Percentiles rank a stretch among this genome's conserved stretches.
These are phyloP conservation scores for Eristalis tenax DNA, from an alignment of 2,888 invertebrate genomes.

Conservation along the genomic window DNA sequence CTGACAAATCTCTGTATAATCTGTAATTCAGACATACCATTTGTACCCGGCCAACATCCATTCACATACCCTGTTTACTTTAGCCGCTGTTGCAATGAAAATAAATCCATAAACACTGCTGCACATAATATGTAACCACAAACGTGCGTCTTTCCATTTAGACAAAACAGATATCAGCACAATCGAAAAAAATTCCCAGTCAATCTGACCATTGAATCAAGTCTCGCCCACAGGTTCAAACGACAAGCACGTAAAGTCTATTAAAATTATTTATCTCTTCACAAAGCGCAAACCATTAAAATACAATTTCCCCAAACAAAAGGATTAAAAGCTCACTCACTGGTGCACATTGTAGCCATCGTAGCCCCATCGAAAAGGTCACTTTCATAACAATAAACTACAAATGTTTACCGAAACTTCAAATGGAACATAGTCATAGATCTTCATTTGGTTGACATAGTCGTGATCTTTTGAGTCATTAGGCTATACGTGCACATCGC, in stretches of 20 bases:
- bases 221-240: not conserved
- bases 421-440: conserved; percentile 55
- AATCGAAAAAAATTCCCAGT: not conserved
- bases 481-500: conserved; percentile 63
- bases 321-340: conserved; percentile 43
- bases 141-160: not conserved
- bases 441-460: conserved; percentile 66
- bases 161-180: not conserved
- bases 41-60: too few relatives aligned
- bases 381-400: conserved; percentile 40
- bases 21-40: too few relatives aligned
- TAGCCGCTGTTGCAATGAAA: too few relatives aligned
- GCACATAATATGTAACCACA: not conserved
- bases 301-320: conserved; percentile 41
- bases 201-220: not conserved
- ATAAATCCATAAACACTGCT: not conserved
- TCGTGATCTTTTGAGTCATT: conserved; percentile 68
- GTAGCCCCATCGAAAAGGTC: conserved; percentile 37
- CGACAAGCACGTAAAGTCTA: not conserved
- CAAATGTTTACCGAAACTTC: conserved; percentile 43
- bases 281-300: conserved; percentile 8
- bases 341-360: not conserved
- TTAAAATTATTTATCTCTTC: conserved; percentile 14
- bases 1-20: too few relatives aligned
- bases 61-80: too few relatives aligned